Conservation (phyloP, 2,797 vertebrate species). For the Rhinophrynus dorsalis region DNA sequence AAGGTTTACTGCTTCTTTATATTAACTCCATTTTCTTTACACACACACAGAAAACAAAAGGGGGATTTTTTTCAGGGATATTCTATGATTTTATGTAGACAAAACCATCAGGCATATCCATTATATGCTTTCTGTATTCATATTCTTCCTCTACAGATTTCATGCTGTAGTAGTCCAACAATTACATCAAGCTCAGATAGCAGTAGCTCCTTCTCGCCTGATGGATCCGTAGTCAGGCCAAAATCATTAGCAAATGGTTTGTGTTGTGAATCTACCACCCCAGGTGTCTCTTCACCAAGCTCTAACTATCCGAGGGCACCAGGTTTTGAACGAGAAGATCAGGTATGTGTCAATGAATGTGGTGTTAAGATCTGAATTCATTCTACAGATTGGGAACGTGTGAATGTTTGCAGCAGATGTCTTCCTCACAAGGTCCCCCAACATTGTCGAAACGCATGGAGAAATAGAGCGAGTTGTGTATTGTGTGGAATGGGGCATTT, state of each 20-base stretch:
- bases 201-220: slow-evolving; percentile 82
- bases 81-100: neutral
- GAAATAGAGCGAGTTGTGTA: too few relatives aligned
- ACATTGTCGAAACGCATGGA: too few relatives aligned
- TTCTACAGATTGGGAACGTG: slow-evolving; percentile 2
- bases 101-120: slow-evolving; percentile 35
- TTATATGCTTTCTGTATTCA: slow-evolving; percentile 51
- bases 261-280: slow-evolving; percentile 79
- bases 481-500: too few relatives aligned
- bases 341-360: slow-evolving; percentile 71
- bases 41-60: too few relatives aligned
- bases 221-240: slow-evolving; percentile 78
- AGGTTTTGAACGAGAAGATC: slow-evolving; percentile 86
- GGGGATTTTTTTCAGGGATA: neutral
- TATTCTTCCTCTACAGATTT: slow-evolving; percentile 67
- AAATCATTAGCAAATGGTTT: slow-evolving; percentile 81
- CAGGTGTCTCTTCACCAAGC: slow-evolving; percentile 78
- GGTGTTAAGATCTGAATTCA: slow-evolving; percentile 1
- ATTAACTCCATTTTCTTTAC: too few relatives aligned
- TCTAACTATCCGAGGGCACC: slow-evolving; percentile 85
- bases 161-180: slow-evolving; percentile 81
- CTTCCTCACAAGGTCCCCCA: too few relatives aligned
- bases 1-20: too few relatives aligned
- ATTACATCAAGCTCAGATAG: slow-evolving; percentile 82
- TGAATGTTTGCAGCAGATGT: neutral